These are phyloP conservation scores for Perca flavescens DNA, from an alignment of 2,113 vertebrate species.

Conservation along the genomic window DNA sequence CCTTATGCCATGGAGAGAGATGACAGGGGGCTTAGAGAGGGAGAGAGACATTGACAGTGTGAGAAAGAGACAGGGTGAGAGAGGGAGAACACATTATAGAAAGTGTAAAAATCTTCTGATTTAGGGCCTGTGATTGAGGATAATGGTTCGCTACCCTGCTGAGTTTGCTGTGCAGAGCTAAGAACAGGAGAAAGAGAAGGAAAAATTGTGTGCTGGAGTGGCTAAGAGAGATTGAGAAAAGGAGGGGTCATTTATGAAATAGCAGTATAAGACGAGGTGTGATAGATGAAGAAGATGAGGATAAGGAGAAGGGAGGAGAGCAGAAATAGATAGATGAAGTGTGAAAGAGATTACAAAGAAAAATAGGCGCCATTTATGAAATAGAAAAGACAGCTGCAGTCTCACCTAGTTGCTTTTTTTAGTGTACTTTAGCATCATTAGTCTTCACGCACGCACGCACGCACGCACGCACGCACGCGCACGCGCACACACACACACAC, in stretches of 20 bases:
- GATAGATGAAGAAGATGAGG: conserved; percentile 31
- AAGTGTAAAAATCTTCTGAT: conserved; percentile 65
- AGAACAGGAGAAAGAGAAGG: conserved; percentile 41
- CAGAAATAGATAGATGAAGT: conserved; percentile 1
- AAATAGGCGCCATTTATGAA: conserved; percentile 15
- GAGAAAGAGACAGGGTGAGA: conserved; percentile 22
- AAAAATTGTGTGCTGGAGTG: conserved; percentile 50
- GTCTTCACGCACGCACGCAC: background rate
- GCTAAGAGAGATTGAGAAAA: conserved; percentile 61
- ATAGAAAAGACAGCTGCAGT: background rate
- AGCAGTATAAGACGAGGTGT: conserved; percentile 32
- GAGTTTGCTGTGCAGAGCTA: conserved; percentile 61
- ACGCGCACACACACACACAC: background rate
- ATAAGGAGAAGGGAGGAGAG: conserved; percentile 17
- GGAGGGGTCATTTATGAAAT: conserved; percentile 69
- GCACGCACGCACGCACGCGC: background rate
- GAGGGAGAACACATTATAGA: conserved; percentile 49
- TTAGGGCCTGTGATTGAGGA: conserved; percentile 70
- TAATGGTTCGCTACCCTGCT: conserved; percentile 73
- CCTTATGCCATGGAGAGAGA: conserved; percentile 33
- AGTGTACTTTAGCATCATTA: background rate
- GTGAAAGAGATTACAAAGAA: conserved; percentile 10
- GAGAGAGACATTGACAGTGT: conserved; percentile 7
- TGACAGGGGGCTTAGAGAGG: background rate
- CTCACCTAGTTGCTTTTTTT: background rate